These are phyloP conservation scores for Drosophila tristis DNA, from an alignment of 1,140 invertebrate genomes.

Conservation along the genomic window DNA sequence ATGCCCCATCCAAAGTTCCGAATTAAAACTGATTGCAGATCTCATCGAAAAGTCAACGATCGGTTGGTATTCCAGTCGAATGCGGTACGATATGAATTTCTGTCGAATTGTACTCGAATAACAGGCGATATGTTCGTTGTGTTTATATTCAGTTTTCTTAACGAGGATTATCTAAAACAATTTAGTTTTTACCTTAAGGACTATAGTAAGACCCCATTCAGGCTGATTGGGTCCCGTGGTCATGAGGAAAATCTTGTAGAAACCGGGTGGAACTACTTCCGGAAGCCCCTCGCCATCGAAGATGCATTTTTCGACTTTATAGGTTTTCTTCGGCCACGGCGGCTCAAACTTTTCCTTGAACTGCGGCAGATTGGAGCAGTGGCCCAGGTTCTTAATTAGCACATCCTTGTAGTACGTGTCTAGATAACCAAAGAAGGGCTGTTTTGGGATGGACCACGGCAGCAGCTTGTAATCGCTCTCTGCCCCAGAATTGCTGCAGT, in stretches of 20 bases:
- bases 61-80: too few relatives aligned
- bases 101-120: too few relatives aligned
- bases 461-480: constrained; percentile 32
- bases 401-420: constrained; percentile 35
- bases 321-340: constrained; percentile 33
- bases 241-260: constrained; percentile 38
- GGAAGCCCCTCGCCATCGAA: constrained; percentile 17
- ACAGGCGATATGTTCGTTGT: too few relatives aligned
- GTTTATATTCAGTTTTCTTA: not conserved
- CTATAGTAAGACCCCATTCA: constrained; percentile 9
- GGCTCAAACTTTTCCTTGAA: constrained; percentile 42
- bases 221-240: constrained; percentile 19
- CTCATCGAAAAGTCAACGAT: too few relatives aligned
- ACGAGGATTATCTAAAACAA: not conserved
- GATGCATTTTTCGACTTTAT: constrained; percentile 27
- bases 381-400: constrained; percentile 10
- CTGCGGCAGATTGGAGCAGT: constrained; percentile 37
- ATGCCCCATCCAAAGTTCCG: too few relatives aligned
- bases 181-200: constrained; percentile 27
- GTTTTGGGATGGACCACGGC: constrained; percentile 20
- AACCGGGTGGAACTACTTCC: constrained; percentile 24
- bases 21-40: too few relatives aligned
- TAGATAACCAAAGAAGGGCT: constrained; percentile 23
- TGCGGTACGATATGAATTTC: too few relatives aligned
- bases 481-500: constrained; percentile 24